Percentiles rank a stretch among this genome's conserved stretches.
Evolutionary conservation across 2,888 invertebrate genomes (phyloP).

Genomic region (Caenorhabditis japonica): DNA sequence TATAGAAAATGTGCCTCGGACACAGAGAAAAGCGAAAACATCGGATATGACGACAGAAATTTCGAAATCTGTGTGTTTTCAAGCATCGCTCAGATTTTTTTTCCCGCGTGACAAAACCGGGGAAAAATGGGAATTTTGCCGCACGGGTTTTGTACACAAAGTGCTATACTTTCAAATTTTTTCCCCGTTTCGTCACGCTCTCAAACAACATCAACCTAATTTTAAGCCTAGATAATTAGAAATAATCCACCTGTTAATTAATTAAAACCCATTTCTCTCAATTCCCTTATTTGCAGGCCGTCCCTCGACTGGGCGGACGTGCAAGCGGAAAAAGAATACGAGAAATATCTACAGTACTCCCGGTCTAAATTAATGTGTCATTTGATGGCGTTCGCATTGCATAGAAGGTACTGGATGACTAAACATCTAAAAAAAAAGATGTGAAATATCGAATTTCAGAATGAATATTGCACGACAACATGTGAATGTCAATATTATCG

Average conservation of each 20-base stretch:
- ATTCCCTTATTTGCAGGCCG: constrained; percentile 49
- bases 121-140: no score
- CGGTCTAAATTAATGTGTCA: constrained; percentile 76
- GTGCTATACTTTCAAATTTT: no score
- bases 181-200: no score
- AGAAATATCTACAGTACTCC: constrained; percentile 76
- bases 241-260: neutral
- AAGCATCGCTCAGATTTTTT: no score
- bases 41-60: no score
- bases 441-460: constrained; percentile 39
- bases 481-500: constrained; percentile 65
- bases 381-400: constrained; percentile 73
- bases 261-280: constrained; percentile 8
- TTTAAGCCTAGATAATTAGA: no score
- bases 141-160: no score
- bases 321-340: constrained; percentile 72
- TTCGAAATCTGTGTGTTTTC: no score
- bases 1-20: no score
- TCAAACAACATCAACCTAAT: neutral
- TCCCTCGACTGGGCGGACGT: constrained; percentile 72
- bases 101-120: no score
- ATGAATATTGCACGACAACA: constrained; percentile 57
- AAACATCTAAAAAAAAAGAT: neutral
- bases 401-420: constrained; percentile 57
- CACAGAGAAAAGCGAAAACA: no score